A percentile compares a stretch with the other conserved stretches of the same genome.
phyloP scores from a whole-genome alignment of 1,140 invertebrate genomes.

The Cotesia chilonis region DNA sequence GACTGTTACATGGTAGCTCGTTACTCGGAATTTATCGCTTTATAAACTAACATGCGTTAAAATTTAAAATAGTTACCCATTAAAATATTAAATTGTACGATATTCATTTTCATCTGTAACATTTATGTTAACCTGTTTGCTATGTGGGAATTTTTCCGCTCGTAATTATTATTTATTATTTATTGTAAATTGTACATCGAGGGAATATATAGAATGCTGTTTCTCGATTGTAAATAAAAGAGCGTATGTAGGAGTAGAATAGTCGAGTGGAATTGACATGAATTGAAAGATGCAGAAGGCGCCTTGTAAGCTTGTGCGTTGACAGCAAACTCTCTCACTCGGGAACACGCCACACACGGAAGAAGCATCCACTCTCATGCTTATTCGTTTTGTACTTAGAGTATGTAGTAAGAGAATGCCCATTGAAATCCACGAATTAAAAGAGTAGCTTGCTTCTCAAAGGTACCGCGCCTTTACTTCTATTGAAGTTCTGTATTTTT shows the following conservation, averaged over 20 bases:
- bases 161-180: no score
- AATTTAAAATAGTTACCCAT: no score
- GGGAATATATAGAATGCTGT: no score
- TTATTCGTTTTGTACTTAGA: background rate
- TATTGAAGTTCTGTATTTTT: no score
- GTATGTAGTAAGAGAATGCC: constrained; percentile 10
- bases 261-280: background rate
- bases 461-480: constrained; percentile 11
- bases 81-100: no score
- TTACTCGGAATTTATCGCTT: constrained; percentile 45
- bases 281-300: constrained; percentile 11
- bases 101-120: no score
- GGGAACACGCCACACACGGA: constrained; percentile 13
- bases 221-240: no score
- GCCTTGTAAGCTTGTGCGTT: background rate
- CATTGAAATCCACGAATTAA: constrained; percentile 32
- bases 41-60: background rate
- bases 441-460: constrained; percentile 3
- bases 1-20: constrained; percentile 59
- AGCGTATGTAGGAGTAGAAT: no score
- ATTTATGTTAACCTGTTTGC: no score
- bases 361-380: constrained; percentile 14
- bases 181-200: no score
- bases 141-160: no score
- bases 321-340: background rate